These are phyloP conservation scores for Porites lobata DNA, from an alignment of 92 coral and sea anemone genomes.

Conservation along the genomic window DNA sequence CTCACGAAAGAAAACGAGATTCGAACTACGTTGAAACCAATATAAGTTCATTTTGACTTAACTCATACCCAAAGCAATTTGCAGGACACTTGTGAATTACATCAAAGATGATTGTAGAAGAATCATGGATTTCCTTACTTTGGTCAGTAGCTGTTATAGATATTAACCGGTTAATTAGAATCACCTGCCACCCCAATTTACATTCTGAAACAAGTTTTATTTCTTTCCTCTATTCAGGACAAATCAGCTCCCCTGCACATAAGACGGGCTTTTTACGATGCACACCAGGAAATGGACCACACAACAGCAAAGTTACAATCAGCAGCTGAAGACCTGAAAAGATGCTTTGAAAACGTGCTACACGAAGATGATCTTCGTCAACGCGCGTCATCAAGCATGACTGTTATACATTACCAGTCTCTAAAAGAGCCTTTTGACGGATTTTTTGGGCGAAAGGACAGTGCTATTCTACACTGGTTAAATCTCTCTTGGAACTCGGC, in stretches of 20 bases:
- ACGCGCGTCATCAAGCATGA: constrained; percentile 64
- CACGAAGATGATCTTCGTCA: constrained; percentile 67
- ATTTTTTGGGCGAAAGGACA: constrained; percentile 31
- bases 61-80: too few relatives aligned
- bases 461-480: constrained; percentile 85
- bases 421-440: constrained; percentile 40
- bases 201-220: neutral
- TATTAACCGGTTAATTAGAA: too few relatives aligned
- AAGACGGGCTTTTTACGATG: constrained; percentile 74
- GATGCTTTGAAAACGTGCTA: constrained; percentile 85
- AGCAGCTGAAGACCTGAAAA: constrained; percentile 82
- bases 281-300: constrained; percentile 74
- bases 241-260: constrained; percentile 71
- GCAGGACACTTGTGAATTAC: too few relatives aligned
- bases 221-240: neutral
- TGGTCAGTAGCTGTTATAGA: too few relatives aligned
- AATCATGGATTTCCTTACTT: too few relatives aligned
- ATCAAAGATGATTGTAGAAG: too few relatives aligned
- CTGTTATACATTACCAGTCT: constrained; percentile 43
- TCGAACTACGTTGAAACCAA: too few relatives aligned
- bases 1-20: too few relatives aligned
- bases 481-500: constrained; percentile 54
- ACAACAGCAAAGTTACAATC: constrained; percentile 71
- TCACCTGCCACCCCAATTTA: neutral
- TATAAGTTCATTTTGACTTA: too few relatives aligned